phyloP scores from a whole-genome alignment of 2,888 invertebrate genomes.

The Oscheius sp. region DNA sequence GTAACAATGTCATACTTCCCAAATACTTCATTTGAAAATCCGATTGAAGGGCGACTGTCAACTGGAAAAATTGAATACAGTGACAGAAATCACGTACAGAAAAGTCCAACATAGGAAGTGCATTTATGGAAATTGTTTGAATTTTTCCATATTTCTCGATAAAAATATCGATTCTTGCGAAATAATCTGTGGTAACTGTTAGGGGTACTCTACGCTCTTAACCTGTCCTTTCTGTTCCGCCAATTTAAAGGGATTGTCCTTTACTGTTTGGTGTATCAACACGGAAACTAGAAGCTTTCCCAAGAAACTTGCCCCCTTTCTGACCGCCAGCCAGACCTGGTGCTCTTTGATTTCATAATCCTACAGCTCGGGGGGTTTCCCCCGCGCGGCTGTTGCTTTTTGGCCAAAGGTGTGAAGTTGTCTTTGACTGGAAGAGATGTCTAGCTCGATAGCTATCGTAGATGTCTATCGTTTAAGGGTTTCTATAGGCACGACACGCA shows the following conservation, averaged over 20 bases:
- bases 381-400: conserved; percentile 23
- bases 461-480: conserved; percentile 28
- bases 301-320: too few relatives aligned
- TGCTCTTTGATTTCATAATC: conserved; percentile 9
- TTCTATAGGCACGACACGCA: conserved; percentile 14
- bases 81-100: conserved; percentile 9
- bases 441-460: conserved; percentile 32
- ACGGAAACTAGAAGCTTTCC: too few relatives aligned
- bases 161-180: too few relatives aligned
- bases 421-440: conserved; percentile 27
- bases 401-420: conserved; percentile 31
- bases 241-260: too few relatives aligned
- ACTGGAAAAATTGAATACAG: conserved; percentile 14
- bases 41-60: neutral
- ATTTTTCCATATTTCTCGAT: too few relatives aligned
- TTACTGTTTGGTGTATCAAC: too few relatives aligned
- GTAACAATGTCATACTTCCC: neutral
- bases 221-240: too few relatives aligned
- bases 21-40: conserved; percentile 14
- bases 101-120: neutral
- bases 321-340: conserved; percentile 10
- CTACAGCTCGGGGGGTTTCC: conserved; percentile 5
- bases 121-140: too few relatives aligned
- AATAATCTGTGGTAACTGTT: too few relatives aligned
- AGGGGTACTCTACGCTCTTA: too few relatives aligned